These are phyloP conservation scores for Glandiceps talaboti DNA, from an alignment of 53 echinoderm and acorn worm species.

Conservation along the genomic window DNA sequence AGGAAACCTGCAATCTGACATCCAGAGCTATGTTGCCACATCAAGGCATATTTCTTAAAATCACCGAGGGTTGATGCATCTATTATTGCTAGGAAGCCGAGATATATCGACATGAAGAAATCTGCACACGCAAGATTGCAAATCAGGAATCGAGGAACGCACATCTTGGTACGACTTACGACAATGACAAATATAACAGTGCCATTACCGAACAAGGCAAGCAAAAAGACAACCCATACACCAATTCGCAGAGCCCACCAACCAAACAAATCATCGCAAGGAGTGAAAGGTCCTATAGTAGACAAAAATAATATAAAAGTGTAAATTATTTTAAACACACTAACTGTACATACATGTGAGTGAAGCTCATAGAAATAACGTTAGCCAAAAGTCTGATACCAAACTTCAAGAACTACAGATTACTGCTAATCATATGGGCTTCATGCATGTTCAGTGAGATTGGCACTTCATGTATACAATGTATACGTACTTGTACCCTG, in stretches of 20 bases:
- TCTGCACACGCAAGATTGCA: constrained; percentile 94
- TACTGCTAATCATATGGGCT: no score
- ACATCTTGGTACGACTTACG: constrained; percentile 71
- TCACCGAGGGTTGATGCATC: constrained; percentile 53
- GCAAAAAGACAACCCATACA: constrained; percentile 72
- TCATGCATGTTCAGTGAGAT: no score
- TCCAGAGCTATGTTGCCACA: constrained; percentile 67
- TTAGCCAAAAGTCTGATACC: no score
- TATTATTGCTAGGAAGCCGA: constrained; percentile 59
- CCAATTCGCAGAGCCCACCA: constrained; percentile 83
- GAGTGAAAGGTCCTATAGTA: constrained; percentile 62
- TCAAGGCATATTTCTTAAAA: constrained; percentile 47
- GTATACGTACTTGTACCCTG: no score
- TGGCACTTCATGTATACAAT: no score
- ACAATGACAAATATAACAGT: constrained; percentile 68
- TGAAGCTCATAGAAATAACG: no score
- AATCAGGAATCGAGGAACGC: constrained; percentile 83
- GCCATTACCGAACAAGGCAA: constrained; percentile 62
- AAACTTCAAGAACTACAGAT: no score
- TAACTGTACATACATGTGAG: no score
- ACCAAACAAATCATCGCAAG: constrained; percentile 73
- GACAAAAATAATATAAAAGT: not conserved
- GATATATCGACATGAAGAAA: constrained; percentile 73
- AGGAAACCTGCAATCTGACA: constrained; percentile 65
- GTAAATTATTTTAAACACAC: no score